Percentiles rank a stretch among this genome's conserved stretches.
These are phyloP conservation scores for Pempheris klunzingeri DNA, from an alignment of 2,797 vertebrate species.

Conservation along the genomic window DNA sequence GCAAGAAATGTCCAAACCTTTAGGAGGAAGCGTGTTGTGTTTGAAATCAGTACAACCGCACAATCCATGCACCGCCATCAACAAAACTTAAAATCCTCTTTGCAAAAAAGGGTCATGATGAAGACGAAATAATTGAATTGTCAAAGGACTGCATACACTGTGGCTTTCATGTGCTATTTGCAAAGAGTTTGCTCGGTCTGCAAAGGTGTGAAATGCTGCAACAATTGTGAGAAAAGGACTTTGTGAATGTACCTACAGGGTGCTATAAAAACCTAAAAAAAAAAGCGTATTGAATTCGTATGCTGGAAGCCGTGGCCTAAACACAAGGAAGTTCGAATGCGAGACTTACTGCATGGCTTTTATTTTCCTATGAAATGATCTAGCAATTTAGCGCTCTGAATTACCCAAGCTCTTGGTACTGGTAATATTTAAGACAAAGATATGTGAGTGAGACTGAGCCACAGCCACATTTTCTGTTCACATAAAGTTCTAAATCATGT, in stretches of 20 bases:
- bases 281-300: constrained; percentile 46
- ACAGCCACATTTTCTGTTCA: constrained; percentile 6
- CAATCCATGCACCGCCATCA: not conserved
- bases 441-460: not conserved
- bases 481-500: not conserved
- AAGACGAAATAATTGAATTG: constrained; percentile 11
- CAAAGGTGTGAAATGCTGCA: constrained; percentile 50
- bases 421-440: constrained; percentile 11
- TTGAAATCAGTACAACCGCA: not conserved
- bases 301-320: constrained; percentile 32
- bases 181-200: constrained; percentile 14
- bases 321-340: constrained; percentile 36
- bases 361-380: constrained; percentile 52
- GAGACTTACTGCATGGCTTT: constrained; percentile 36
- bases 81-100: constrained; percentile 5
- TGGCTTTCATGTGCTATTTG: constrained; percentile 21
- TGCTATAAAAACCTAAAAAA: constrained; percentile 52
- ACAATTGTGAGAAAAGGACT: constrained; percentile 36
- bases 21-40: not conserved
- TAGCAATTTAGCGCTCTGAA: constrained; percentile 40
- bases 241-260: constrained; percentile 48
- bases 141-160: constrained; percentile 16
- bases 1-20: constrained; percentile 3
- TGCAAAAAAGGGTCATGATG: not conserved
- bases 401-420: constrained; percentile 10